phyloP scores from a whole-genome alignment of 2,888 invertebrate species.

The Melinopterus prodromus region DNA sequence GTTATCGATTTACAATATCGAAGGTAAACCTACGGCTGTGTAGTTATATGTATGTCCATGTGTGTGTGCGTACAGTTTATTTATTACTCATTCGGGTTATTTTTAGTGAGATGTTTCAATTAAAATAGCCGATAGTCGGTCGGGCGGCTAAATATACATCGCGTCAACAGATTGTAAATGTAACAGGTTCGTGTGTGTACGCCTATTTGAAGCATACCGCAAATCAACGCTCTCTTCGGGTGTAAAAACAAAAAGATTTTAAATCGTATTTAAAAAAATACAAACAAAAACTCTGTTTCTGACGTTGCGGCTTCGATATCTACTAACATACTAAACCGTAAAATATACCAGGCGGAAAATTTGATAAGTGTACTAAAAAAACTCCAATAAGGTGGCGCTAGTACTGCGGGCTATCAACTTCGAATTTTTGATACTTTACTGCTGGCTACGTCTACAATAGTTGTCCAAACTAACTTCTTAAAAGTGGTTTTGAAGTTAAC shows the following conservation, averaged over 20 bases:
- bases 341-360: no score
- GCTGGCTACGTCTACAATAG: no score
- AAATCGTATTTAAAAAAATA: no score
- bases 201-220: neutral
- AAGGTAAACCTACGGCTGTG: neutral
- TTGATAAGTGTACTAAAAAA: no score
- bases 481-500: no score
- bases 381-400: no score
- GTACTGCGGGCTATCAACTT: no score
- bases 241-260: neutral
- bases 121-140: conserved; percentile 14
- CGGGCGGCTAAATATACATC: conserved; percentile 17
- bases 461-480: no score
- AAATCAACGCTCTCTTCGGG: neutral
- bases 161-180: conserved; percentile 11
- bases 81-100: conserved; percentile 25
- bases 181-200: conserved; percentile 15
- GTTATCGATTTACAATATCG: neutral
- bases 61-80: conserved; percentile 8
- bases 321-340: no score
- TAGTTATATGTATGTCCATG: neutral
- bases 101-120: conserved; percentile 24
- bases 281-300: no score
- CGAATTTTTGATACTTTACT: no score
- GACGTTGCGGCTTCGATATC: no score